Percentiles rank a stretch among this genome's conserved stretches.
phyloP scores from a whole-genome alignment of 2,113 vertebrate species.

The Cichladusa arquata region DNA sequence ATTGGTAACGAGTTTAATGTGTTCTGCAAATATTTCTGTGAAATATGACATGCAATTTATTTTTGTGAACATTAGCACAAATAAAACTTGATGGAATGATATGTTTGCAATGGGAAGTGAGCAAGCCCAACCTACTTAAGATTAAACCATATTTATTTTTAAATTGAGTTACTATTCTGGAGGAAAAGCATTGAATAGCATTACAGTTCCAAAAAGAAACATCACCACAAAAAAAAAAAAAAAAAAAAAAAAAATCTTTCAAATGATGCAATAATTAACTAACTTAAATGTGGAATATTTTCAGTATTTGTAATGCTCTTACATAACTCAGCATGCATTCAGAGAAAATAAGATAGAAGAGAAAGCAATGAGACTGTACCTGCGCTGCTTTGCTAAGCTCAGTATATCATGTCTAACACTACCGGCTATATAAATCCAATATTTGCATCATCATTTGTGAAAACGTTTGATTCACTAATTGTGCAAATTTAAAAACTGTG shows the following conservation, averaged over 20 bases:
- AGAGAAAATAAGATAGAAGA: background rate
- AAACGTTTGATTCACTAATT: background rate
- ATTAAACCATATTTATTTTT: background rate
- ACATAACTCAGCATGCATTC: background rate
- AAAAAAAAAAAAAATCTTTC: background rate
- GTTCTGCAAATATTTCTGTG: background rate
- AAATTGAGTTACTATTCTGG: background rate
- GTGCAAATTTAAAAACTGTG: background rate
- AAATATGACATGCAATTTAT: background rate
- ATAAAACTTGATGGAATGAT: background rate
- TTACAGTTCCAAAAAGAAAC: background rate
- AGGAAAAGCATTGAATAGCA: background rate
- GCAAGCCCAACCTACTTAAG: background rate
- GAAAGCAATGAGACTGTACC: background rate
- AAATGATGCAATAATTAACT: background rate
- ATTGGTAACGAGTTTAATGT: background rate
- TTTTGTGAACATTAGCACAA: conserved; percentile 5
- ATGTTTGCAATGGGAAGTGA: background rate
- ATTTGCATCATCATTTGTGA: background rate
- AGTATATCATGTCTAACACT: background rate
- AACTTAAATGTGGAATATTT: background rate
- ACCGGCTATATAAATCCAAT: background rate
- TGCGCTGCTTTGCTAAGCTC: background rate
- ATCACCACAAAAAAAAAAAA: background rate
- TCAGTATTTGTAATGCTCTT: background rate